These are phyloP conservation scores for Eumaeus atala DNA, from an alignment of 1,140 invertebrate species.

Conservation along the genomic window DNA sequence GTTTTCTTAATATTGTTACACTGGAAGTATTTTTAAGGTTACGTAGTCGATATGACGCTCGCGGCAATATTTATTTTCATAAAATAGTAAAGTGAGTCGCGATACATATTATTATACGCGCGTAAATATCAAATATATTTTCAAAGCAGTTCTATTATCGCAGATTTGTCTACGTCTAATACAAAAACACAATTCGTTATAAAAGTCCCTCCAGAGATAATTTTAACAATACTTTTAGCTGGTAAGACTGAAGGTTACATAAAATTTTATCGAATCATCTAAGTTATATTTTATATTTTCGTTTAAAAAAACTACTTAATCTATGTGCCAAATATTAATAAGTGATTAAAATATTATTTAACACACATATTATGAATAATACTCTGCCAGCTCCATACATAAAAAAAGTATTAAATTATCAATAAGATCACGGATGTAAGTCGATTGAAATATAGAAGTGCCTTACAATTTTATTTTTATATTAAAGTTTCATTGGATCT, in stretches of 20 bases:
- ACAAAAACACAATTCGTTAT: slow-evolving; percentile 51
- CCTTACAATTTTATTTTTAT: slow-evolving; percentile 71
- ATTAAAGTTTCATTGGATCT: slow-evolving; percentile 51
- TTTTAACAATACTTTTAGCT: slow-evolving; percentile 64
- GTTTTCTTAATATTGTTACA: background rate
- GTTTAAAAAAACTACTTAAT: slow-evolving; percentile 4
- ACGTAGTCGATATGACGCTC: background rate
- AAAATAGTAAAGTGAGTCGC: slow-evolving; percentile 11
- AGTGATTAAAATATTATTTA: slow-evolving; percentile 24
- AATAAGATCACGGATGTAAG: slow-evolving; percentile 26
- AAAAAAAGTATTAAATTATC: too few relatives aligned
- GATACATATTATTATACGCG: slow-evolving; percentile 38
- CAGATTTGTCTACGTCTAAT: slow-evolving; percentile 35
- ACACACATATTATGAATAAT: slow-evolving; percentile 19
- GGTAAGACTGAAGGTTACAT: slow-evolving; percentile 63
- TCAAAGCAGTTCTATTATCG: slow-evolving; percentile 41
- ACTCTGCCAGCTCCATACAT: slow-evolving; percentile 7
- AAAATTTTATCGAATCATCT: slow-evolving; percentile 34
- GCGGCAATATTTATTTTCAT: background rate
- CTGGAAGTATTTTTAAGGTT: background rate
- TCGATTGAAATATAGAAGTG: slow-evolving; percentile 68
- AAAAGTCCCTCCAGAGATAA: slow-evolving; percentile 65
- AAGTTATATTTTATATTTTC: slow-evolving; percentile 5
- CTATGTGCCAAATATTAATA: slow-evolving; percentile 11
- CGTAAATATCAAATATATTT: slow-evolving; percentile 57